phyloP scores from a whole-genome alignment of 2,888 invertebrate species.

The Subacronicta megacephala region DNA sequence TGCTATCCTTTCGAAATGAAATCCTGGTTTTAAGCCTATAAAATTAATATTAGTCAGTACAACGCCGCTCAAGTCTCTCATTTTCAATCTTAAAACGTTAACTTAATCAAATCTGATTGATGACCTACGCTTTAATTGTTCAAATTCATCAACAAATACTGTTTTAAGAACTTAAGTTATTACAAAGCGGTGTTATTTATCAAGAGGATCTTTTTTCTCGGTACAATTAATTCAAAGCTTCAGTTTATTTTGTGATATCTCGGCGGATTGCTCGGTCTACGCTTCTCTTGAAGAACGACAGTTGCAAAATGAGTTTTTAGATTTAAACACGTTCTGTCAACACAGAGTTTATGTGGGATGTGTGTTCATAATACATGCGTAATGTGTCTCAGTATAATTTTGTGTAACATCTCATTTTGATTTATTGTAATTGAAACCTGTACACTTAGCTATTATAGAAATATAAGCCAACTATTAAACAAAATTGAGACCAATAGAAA shows the following conservation, averaged over 20 bases:
- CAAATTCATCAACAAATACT: conserved; percentile 25
- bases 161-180: conserved; percentile 12
- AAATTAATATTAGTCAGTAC: conserved; percentile 18
- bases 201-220: conserved; percentile 15
- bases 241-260: conserved; percentile 15
- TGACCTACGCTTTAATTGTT: conserved; percentile 4
- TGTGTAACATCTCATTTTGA: not conserved
- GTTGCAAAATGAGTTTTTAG: conserved; percentile 52
- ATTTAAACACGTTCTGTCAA: conserved; percentile 40
- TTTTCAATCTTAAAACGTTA: conserved; percentile 7
- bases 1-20: not conserved
- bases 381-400: conserved; percentile 6
- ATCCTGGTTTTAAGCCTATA: not conserved
- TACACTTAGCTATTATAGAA: too few relatives aligned
- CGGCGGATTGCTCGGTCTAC: conserved; percentile 6
- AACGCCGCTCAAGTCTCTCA: conserved; percentile 13
- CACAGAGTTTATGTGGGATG: conserved; percentile 24
- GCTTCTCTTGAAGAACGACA: conserved; percentile 26
- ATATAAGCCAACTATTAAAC: too few relatives aligned
- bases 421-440: not conserved
- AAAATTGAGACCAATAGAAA: too few relatives aligned
- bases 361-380: conserved; percentile 9
- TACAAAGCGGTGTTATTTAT: conserved; percentile 15
- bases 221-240: conserved; percentile 31
- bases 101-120: conserved; percentile 20